Conservation (phyloP, 1,140 invertebrate species). For the Brachionus asplanchnoidis region DNA sequence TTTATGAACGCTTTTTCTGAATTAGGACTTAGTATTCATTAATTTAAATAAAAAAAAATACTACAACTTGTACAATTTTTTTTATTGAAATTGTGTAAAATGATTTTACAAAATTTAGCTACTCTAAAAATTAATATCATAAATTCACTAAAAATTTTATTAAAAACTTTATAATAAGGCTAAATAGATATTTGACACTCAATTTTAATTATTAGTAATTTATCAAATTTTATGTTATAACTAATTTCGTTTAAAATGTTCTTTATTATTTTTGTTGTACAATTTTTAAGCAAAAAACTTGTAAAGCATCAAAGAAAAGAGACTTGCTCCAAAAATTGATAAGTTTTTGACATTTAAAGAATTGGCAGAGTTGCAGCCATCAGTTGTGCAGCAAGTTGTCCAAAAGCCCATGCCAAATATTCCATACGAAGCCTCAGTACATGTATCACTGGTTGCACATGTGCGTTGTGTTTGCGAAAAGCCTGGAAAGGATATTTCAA, state of each 20-base stretch:
- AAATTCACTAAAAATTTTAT: too few relatives aligned
- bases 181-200: too few relatives aligned
- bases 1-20: too few relatives aligned
- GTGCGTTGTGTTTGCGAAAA: neutral
- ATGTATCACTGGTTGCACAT: slow-evolving; percentile 7
- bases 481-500: neutral
- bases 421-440: neutral
- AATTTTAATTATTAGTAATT: too few relatives aligned
- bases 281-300: neutral
- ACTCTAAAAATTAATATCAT: too few relatives aligned
- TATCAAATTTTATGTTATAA: too few relatives aligned
- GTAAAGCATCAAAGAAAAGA: neutral
- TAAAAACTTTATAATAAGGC: too few relatives aligned
- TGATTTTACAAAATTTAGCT: too few relatives aligned
- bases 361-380: slow-evolving; percentile 16
- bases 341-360: neutral
- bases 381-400: slow-evolving; percentile 14
- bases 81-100: too few relatives aligned
- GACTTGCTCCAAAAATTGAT: neutral
- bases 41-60: too few relatives aligned
- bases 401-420: slow-evolving; percentile 20
- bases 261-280: neutral
- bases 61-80: too few relatives aligned
- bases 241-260: neutral
- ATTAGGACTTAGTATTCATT: too few relatives aligned